These are phyloP conservation scores for Cacoxenus indagator DNA, from an alignment of 2,888 invertebrate genomes.

Conservation along the genomic window DNA sequence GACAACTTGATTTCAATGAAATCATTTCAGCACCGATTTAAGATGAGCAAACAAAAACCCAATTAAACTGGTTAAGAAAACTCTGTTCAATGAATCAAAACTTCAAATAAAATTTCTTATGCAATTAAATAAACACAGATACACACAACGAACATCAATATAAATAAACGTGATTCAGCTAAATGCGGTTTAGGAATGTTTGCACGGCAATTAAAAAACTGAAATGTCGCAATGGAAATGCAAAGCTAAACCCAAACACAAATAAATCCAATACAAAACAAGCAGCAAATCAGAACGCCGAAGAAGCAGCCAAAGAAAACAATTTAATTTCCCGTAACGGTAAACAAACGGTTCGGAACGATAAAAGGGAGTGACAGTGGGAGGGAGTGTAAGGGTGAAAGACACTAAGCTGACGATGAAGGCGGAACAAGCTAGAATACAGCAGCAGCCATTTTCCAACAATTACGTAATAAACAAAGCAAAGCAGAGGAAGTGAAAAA, in stretches of 20 bases:
- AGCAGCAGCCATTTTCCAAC: constrained; percentile 45
- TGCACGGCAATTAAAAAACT: too few species aligned
- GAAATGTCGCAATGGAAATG: too few species aligned
- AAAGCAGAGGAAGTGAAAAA: neutral
- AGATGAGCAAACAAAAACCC: neutral
- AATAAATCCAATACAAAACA: neutral
- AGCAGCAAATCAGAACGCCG: neutral
- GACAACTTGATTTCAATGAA: too few species aligned
- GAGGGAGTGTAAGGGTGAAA: neutral
- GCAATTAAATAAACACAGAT: neutral
- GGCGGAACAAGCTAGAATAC: neutral
- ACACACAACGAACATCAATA: neutral
- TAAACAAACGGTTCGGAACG: constrained; percentile 24
- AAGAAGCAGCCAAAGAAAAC: constrained; percentile 23
- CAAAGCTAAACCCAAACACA: neutral
- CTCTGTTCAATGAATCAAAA: neutral
- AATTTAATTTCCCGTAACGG: constrained; percentile 45
- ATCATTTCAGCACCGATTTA: neutral
- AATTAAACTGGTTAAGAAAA: neutral
- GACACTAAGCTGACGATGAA: neutral
- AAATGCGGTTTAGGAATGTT: neutral
- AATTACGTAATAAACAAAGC: constrained; percentile 49
- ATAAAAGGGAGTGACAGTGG: neutral
- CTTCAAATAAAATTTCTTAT: neutral
- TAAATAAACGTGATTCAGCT: neutral